Evolutionary conservation across 2,797 vertebrate species (phyloP).

Genomic region (Gadopsis bispinosus): DNA sequence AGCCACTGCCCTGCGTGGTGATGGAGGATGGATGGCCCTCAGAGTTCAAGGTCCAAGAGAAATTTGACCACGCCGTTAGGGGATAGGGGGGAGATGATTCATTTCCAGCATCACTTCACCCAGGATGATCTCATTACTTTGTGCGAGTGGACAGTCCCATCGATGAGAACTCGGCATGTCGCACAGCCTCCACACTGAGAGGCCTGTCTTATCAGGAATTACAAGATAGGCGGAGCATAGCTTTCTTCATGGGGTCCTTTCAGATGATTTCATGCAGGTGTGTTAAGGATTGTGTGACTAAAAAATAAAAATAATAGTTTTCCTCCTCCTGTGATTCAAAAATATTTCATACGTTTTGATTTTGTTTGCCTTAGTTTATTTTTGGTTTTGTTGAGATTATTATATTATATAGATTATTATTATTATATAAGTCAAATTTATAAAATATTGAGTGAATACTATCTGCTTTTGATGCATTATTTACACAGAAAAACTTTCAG

Average conservation of each 20-base stretch:
- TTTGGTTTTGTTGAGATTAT: conserved; percentile 28
- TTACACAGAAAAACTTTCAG: not conserved
- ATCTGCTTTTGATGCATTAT: conserved; percentile 3
- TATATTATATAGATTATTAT: not conserved
- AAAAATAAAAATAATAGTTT: not conserved
- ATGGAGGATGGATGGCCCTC: conserved; percentile 74
- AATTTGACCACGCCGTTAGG: conserved; percentile 70
- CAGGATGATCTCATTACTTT: conserved; percentile 83
- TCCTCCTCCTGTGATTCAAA: not conserved
- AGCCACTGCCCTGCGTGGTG: conserved; percentile 42
- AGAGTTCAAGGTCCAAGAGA: conserved; percentile 74
- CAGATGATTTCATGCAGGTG: conserved; percentile 44
- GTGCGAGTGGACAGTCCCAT: conserved; percentile 69
- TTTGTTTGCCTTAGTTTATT: not conserved
- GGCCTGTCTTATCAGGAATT: conserved; percentile 44
- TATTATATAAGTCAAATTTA: conserved; percentile 10
- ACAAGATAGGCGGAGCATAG: conserved; percentile 29
- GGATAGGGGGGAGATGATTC: conserved; percentile 79
- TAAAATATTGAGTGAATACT: conserved; percentile 16
- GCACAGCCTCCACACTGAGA: conserved; percentile 47
- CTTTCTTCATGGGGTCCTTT: conserved; percentile 46
- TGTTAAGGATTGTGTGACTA: not conserved
- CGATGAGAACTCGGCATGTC: conserved; percentile 49
- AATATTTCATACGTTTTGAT: not conserved
- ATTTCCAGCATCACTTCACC: conserved; percentile 84